Percentiles rank a stretch among this genome's conserved stretches.
Conservation (phyloP, 2,888 invertebrate genomes). For the Mallateleia sp. region DNA sequence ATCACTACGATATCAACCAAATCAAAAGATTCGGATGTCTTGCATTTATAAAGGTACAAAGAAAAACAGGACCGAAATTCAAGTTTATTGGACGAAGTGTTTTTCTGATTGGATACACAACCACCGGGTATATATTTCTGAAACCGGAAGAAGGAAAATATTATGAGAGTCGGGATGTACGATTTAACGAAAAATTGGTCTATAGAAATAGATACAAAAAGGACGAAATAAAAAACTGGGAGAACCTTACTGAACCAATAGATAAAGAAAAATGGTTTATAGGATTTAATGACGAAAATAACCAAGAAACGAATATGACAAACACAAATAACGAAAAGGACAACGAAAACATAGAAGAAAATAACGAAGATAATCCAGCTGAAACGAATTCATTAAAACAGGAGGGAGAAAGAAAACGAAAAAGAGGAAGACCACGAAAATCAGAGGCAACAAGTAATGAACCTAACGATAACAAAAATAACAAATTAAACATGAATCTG, state of each 20-base stretch:
- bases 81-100: constrained; percentile 37
- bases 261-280: constrained; percentile 66
- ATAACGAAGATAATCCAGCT: no score
- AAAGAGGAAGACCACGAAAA: no score
- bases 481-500: no score
- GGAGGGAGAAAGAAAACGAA: no score
- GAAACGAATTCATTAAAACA: no score
- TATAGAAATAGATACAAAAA: constrained; percentile 11
- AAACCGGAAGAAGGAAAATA: constrained; percentile 29
- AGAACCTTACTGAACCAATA: constrained; percentile 56
- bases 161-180: constrained; percentile 48
- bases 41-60: constrained; percentile 67
- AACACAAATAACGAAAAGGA: constrained; percentile 1
- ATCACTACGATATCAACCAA: constrained; percentile 49
- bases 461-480: no score
- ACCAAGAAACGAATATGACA: no score
- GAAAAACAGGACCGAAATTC: constrained; percentile 67
- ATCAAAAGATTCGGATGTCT: constrained; percentile 60
- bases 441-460: no score
- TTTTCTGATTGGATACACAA: constrained; percentile 64
- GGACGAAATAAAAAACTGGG: constrained; percentile 14
- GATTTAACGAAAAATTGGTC: constrained; percentile 39
- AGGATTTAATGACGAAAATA: constrained; percentile 40
- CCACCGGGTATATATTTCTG: constrained; percentile 53
- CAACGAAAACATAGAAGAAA: constrained; percentile 35